These are phyloP conservation scores for Sebastes diaconus DNA, from an alignment of 2,797 vertebrate genomes.

Conservation along the genomic window DNA sequence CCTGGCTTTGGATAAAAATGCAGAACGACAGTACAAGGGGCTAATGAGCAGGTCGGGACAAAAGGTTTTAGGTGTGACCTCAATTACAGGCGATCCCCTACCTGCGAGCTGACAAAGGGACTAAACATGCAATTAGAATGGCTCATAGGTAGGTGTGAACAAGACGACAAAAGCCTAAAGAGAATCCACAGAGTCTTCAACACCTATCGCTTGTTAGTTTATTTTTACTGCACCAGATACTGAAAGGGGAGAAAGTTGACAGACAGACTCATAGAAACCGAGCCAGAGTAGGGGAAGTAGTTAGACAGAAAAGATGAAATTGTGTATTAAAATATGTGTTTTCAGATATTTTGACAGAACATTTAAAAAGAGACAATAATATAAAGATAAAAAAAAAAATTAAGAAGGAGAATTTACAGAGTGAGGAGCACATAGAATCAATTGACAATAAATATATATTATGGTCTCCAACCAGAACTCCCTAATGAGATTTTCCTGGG, in stretches of 20 bases:
- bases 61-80: conserved; percentile 76
- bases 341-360: not conserved
- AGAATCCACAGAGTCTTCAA: conserved; percentile 67
- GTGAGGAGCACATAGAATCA: conserved; percentile 1
- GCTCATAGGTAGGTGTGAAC: conserved; percentile 75
- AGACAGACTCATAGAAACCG: not conserved
- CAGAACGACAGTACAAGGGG: conserved; percentile 26
- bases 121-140: conserved; percentile 71
- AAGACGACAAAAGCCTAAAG: conserved; percentile 71
- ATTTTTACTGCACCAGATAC: conserved; percentile 59
- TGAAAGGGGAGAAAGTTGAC: conserved; percentile 12
- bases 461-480: conserved; percentile 38
- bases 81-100: conserved; percentile 74
- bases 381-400: too few species aligned
- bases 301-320: not conserved
- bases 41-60: conserved; percentile 73
- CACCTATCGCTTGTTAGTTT: conserved; percentile 81
- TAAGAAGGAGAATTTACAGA: not conserved
- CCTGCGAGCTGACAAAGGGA: conserved; percentile 75
- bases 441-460: conserved; percentile 31
- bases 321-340: not conserved
- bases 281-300: not conserved
- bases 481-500: conserved; percentile 80
- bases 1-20: not conserved
- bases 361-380: not conserved